Evolutionary conservation across 2,888 invertebrate species (phyloP), one percentile per base, ranked within the genome.

Genomic region (Lithophane semibrunnea): DNA sequence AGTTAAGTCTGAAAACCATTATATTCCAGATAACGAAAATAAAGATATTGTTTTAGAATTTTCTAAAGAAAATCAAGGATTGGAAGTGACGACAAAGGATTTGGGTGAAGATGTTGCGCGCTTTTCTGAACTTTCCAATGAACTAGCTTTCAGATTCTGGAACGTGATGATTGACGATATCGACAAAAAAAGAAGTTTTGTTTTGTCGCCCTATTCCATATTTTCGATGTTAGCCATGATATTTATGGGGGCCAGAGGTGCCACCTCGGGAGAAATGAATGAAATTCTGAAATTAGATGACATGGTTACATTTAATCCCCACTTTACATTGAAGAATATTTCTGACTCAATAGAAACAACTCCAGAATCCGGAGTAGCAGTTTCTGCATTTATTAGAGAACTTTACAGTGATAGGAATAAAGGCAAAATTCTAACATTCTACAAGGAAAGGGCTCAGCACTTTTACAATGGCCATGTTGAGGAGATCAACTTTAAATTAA

Each of bases 231-330:
- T 99, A n/a, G 98, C 98, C 0, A 99, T 99, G 99, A 98, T 99
- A 79, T 99, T 99, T 92, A 97, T 99, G 88, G 99, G 99, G 0
- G 98, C 99, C 0, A 97, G 98, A 85, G 99, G 99, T 2, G 97
- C 98, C 4, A 99, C 99, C 0, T 99, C 99, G 0, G 98, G 98
- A 0, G 98, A 99, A 97, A 98, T 99, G 98, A 99, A 99, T 91
- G 98, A 98, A 90, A 97, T 99, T 18, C 95, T 99, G 0, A 97
- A 98, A 88, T 95, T 99, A 24, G 99, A 99, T 91, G 98, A 99
- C 84, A 98, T 99, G 97, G 98, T 98, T 0, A 98, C 98, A 0
- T 99, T 99, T 90, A 99, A 99, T 93, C 99, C 99, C 0, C 99
- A 99, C 92, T 97, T 98, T 88, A 98, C 98, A 0, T 97, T 99